Percentiles rank a stretch among this genome's conserved stretches.
Conservation (phyloP, 2,113 vertebrate species). For the Recurvirostra avosetta region DNA sequence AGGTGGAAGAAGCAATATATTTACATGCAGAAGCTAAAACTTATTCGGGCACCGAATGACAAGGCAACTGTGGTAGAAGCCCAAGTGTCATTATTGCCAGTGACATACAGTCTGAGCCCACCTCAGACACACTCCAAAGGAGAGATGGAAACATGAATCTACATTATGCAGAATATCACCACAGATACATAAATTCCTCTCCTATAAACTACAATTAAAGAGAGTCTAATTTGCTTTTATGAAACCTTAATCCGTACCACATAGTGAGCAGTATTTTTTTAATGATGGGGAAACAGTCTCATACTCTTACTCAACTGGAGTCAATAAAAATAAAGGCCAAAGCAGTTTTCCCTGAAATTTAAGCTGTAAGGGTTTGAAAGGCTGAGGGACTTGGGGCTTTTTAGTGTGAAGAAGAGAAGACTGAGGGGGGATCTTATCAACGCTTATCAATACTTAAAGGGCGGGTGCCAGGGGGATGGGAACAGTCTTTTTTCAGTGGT, state of each 20-base stretch:
- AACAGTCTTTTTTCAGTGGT: no score
- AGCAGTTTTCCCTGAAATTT: neutral
- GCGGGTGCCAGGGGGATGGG: no score
- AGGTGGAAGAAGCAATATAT: neutral
- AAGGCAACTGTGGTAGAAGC: neutral
- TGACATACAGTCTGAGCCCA: neutral
- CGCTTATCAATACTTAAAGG: no score
- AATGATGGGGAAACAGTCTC: neutral
- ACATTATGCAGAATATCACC: neutral
- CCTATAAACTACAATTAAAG: neutral
- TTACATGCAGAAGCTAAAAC: neutral
- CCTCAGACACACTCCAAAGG: neutral
- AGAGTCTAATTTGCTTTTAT: neutral
- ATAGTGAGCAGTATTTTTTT: neutral
- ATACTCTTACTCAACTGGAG: neutral
- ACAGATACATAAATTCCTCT: neutral
- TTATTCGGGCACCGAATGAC: neutral
- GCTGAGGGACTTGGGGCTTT: no score
- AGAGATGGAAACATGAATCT: neutral
- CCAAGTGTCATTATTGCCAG: fast-evolving
- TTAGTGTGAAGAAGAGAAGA: no score
- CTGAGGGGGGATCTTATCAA: no score
- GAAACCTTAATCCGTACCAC: neutral
- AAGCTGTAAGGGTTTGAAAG: neutral
- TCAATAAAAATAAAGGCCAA: neutral